Evolutionary conservation across 2,113 vertebrate species (phyloP).

Genomic region (Amphiprion ocellaris): DNA sequence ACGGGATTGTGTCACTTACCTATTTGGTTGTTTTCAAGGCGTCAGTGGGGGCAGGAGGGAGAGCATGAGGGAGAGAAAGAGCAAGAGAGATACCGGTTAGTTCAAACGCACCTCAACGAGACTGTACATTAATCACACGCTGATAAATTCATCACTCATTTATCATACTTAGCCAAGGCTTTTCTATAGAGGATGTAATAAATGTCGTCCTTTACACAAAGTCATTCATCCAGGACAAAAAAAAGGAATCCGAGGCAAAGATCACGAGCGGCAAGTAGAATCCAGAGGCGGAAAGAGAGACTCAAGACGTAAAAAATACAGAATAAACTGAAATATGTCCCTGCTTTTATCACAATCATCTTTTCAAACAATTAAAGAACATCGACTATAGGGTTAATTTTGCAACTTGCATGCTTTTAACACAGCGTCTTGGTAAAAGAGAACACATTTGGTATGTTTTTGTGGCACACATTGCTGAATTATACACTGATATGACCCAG

Average conservation of each 20-base stretch:
- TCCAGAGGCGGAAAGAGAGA: not conserved
- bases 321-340: not conserved
- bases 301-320: not conserved
- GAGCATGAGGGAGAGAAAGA: constrained; percentile 21
- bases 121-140: constrained; percentile 63
- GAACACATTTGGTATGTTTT: not conserved
- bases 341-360: not conserved
- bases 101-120: constrained; percentile 48
- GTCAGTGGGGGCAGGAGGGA: constrained; percentile 18
- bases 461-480: not conserved
- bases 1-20: constrained; percentile 75
- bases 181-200: constrained; percentile 65
- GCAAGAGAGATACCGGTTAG: constrained; percentile 46
- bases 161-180: constrained; percentile 72
- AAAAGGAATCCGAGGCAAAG: constrained; percentile 25
- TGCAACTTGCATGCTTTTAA: not conserved
- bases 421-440: not conserved
- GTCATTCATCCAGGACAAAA: constrained; percentile 59
- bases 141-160: constrained; percentile 74
- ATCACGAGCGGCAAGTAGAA: constrained; percentile 23
- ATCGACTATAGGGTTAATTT: not conserved
- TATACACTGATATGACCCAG: constrained; percentile 13
- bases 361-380: not conserved
- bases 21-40: constrained; percentile 69
- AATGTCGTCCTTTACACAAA: constrained; percentile 70